A percentile compares a stretch with the other conserved stretches of the same genome.
phyloP scores from a whole-genome alignment of 1,140 invertebrate genomes.

The Druon quercuslanigerum region DNA sequence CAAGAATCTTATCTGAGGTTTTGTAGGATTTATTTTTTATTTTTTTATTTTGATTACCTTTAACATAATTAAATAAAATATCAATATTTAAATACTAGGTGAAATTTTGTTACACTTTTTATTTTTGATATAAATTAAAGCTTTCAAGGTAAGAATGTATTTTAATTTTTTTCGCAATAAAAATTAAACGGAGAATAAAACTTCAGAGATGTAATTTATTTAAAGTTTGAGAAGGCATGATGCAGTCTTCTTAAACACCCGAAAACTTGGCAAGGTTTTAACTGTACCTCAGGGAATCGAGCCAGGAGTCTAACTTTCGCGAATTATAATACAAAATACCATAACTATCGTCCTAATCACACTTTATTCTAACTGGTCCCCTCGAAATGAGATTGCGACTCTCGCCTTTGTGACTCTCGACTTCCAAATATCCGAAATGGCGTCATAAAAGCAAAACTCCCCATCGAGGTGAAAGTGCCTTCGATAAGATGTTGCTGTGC shows the following conservation, averaged over 20 bases:
- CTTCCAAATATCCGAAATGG: slow-evolving; percentile 64
- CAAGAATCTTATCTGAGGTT: no score
- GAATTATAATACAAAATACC: slow-evolving; percentile 75
- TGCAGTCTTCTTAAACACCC: slow-evolving; percentile 52
- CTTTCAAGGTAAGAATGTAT: no score
- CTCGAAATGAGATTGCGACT: slow-evolving; percentile 68
- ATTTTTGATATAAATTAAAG: no score
- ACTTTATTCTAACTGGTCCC: slow-evolving; percentile 74
- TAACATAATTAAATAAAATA: no score
- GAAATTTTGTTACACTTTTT: no score
- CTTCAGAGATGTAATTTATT: not conserved
- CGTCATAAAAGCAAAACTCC: slow-evolving; percentile 71
- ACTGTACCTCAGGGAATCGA: slow-evolving; percentile 62
- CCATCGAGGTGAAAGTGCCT: slow-evolving; percentile 59
- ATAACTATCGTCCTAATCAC: slow-evolving; percentile 75
- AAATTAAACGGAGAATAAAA: not conserved
- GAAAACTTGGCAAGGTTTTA: slow-evolving; percentile 69
- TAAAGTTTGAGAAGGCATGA: slow-evolving; percentile 50
- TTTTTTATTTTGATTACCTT: no score
- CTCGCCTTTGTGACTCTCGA: slow-evolving; percentile 58
- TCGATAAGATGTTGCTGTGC: slow-evolving; percentile 50
- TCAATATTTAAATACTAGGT: no score
- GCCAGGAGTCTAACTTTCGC: slow-evolving; percentile 63
- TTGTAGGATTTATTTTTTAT: no score
- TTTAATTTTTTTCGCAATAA: no score